A percentile compares a stretch with the other conserved stretches of the same genome.
Conservation (phyloP, 2,888 invertebrate genomes). For the Drosophila neonasuta region DNA sequence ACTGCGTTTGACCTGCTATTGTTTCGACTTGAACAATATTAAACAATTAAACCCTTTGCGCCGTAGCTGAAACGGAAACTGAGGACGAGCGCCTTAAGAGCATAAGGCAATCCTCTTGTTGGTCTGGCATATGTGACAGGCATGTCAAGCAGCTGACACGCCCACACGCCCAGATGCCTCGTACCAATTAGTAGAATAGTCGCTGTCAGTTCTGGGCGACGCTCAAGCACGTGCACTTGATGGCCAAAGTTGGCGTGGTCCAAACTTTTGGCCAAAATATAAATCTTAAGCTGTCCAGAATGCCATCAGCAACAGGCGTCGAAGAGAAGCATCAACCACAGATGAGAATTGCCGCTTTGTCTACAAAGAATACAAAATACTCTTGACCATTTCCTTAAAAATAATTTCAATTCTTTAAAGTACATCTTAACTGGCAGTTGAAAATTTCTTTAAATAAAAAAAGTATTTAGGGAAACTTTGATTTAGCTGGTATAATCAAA, state of each 20-base stretch:
- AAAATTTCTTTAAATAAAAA: no score
- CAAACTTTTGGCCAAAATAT: constrained; percentile 58
- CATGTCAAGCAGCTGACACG: constrained; percentile 54
- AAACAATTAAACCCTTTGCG: constrained; percentile 51
- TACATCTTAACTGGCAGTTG: no score
- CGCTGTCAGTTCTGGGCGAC: constrained; percentile 54
- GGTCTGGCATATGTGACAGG: constrained; percentile 50
- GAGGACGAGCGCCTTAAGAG: constrained; percentile 24
- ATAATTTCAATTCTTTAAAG: not conserved
- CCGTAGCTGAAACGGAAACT: constrained; percentile 13
- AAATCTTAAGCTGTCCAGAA: constrained; percentile 59
- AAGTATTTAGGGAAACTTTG: not conserved
- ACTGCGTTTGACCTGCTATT: constrained; percentile 26
- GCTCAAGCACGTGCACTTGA: constrained; percentile 67
- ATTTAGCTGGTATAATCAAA: not conserved
- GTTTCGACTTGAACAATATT: constrained; percentile 32
- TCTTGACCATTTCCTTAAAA: not conserved
- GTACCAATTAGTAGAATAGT: constrained; percentile 58
- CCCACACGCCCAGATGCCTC: constrained; percentile 23
- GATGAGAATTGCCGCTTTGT: not conserved
- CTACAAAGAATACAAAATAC: constrained; percentile 18
- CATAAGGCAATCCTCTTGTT: constrained; percentile 23
- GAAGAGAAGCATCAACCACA: constrained; percentile 27
- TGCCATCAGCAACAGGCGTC: constrained; percentile 69
- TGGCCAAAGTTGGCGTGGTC: constrained; percentile 54